phyloP scores from a whole-genome alignment of 64 coral and sea anemone species.

The Hydrozoanthus tunicans region DNA sequence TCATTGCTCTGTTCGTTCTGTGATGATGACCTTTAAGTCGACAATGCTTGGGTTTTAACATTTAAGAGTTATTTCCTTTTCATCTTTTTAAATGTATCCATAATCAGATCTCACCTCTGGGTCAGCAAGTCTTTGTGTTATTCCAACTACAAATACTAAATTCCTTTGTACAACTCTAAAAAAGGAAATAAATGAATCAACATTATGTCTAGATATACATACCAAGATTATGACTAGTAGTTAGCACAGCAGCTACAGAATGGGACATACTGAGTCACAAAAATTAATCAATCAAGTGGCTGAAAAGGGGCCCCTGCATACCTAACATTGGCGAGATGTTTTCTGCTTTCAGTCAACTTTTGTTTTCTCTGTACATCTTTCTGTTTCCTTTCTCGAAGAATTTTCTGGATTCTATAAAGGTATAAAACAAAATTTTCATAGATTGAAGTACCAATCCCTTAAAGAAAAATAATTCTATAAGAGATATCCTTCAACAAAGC shows the following conservation, averaged over 20 bases:
- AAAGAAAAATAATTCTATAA: too few species aligned
- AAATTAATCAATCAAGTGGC: too few species aligned
- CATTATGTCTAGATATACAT: too few species aligned
- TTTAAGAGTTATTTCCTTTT: too few species aligned
- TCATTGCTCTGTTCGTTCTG: too few species aligned
- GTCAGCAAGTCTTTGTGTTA: slow-evolving; percentile 93
- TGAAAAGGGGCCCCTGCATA: background rate
- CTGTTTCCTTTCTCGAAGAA: slow-evolving; percentile 94
- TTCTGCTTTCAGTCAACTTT: slow-evolving; percentile 95
- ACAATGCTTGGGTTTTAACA: too few species aligned
- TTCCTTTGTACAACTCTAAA: slow-evolving; percentile 97
- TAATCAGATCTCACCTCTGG: slow-evolving; percentile 68
- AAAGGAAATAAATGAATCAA: background rate
- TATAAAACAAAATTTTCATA: background rate
- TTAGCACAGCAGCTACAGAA: too few species aligned
- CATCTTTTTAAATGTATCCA: background rate
- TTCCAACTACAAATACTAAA: slow-evolving; percentile 97
- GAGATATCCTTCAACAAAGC: too few species aligned
- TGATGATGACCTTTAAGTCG: too few species aligned
- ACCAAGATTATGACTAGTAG: too few species aligned
- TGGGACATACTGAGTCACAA: too few species aligned
- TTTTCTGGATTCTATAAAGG: slow-evolving; percentile 87
- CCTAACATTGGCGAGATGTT: slow-evolving; percentile 98
- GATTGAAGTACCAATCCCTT: background rate
- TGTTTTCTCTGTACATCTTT: slow-evolving; percentile 99